A percentile compares a stretch with the other conserved stretches of the same genome.
Evolutionary conservation across 2,113 vertebrate species (phyloP).

Genomic region (Hippocampus guttulatus): DNA sequence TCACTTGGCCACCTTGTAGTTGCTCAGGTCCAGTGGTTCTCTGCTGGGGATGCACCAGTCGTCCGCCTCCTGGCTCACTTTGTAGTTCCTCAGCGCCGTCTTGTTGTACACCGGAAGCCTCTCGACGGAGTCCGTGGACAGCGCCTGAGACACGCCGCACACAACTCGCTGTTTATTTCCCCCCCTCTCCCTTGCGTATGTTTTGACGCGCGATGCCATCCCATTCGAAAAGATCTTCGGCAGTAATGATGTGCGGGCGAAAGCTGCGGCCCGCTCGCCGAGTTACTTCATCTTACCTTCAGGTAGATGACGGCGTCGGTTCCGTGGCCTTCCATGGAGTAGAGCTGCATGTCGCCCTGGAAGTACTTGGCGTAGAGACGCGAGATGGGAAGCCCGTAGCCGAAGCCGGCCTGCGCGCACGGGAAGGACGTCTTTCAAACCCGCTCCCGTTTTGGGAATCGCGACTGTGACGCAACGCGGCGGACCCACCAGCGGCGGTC

Average conservation of each 20-base stretch:
- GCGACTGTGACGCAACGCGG: neutral
- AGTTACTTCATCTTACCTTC: slow-evolving; percentile 71
- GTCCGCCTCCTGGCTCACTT: slow-evolving; percentile 83
- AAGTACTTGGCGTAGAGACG: slow-evolving; percentile 95
- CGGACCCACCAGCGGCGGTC: slow-evolving; percentile 77
- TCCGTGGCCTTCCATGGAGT: slow-evolving; percentile 91
- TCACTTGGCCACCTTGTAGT: slow-evolving; percentile 76
- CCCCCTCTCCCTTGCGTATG: no score
- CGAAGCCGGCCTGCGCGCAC: slow-evolving; percentile 82
- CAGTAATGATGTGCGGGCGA: no score
- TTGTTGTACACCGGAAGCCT: slow-evolving; percentile 92
- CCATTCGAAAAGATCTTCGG: no score
- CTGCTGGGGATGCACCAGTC: slow-evolving; percentile 93
- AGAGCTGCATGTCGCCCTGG: slow-evolving; percentile 93
- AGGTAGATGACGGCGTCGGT: slow-evolving; percentile 91
- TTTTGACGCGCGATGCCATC: no score
- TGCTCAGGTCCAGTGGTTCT: slow-evolving; percentile 86
- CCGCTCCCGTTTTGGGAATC: neutral
- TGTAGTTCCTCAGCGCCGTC: slow-evolving; percentile 90
- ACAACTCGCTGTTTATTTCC: neutral
- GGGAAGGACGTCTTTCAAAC: neutral
- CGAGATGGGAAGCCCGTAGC: slow-evolving; percentile 91
- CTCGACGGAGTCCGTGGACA: slow-evolving; percentile 91
- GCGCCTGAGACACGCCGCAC: slow-evolving; percentile 68
- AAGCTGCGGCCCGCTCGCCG: neutral